Evolutionary conservation across 2,113 vertebrate species (phyloP), one percentile per base, ranked within the genome.

Genomic region (Rhinichthys klamathensis): DNA sequence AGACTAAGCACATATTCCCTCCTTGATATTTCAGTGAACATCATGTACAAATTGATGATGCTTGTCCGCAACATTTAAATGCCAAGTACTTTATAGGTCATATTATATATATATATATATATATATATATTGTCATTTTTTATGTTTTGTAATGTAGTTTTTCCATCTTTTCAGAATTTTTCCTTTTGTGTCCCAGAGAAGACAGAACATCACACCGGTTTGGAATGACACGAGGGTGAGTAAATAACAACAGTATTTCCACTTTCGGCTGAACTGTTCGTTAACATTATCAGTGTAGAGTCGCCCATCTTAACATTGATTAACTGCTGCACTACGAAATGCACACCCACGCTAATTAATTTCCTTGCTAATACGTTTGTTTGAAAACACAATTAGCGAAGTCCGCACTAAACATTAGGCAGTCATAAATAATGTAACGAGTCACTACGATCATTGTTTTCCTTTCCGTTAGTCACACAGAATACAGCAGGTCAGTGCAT

Each of bases 391-490:
- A 82, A 88, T 88, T 82, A 85, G 41, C 41, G 3, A 51, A 65
- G 58, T 76, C 11, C 0, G 16, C 44, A 5, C 61, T 38, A 32
- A 27, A 23, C 46, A 32, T 60, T 74, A 84, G 41, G 35, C 75
- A 46, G 74, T 75, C 18, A 49, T 25, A 82, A 81, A 81, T 82
- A 70, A 88, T 82, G 51, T 41, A 58, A 35, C 12, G 41, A 84
- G 76, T 70, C 30, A 30, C 16, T 23, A 15, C 23, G 4, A 87
- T 72, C 56, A 74, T 87, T 87, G 85, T 85, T 86, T 84, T 75
- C 27, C 30, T 83, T 58, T 72, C 49, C 2, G 21, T 83, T 56
- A 35, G 23, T 35, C 27, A 41, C 30, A 12, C 12, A 56, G 67
- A 56, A 38, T 83, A 38, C 63, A 35, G 70, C 51, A 51, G 46